Percentiles rank a stretch among this genome's conserved stretches.
Conservation (phyloP, 2,888 invertebrate species). For the Bibio marci region DNA sequence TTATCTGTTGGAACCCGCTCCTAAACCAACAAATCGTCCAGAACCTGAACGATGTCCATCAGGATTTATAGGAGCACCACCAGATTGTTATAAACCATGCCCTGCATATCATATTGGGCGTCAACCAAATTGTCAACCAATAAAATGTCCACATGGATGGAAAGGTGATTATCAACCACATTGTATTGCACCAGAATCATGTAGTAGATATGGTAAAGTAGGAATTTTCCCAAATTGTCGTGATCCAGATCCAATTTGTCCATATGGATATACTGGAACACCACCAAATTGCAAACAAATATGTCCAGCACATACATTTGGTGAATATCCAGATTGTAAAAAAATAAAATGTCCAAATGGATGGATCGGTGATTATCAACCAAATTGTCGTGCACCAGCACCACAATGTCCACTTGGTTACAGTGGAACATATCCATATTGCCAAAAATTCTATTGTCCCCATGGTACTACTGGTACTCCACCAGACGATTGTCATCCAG, state of each 20-base stretch:
- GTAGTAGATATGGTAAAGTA: too few species aligned
- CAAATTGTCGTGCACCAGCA: background rate
- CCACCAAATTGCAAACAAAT: background rate
- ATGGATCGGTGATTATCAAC: background rate
- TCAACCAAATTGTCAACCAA: background rate
- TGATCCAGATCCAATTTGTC: background rate
- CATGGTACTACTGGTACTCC: background rate
- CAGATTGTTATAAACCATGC: slow-evolving; percentile 1
- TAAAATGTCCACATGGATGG: background rate
- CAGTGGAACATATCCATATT: background rate
- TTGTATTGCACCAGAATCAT: background rate
- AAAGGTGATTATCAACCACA: background rate
- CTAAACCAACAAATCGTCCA: background rate
- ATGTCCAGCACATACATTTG: background rate
- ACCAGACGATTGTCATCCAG: background rate
- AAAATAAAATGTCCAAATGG: background rate
- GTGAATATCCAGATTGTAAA: background rate
- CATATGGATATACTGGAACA: background rate
- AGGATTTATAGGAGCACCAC: background rate
- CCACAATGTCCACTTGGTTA: background rate
- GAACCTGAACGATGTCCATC: too few species aligned
- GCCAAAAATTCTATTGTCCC: background rate
- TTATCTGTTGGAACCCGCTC: background rate
- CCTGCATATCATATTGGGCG: background rate
- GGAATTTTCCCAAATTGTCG: too few species aligned